phyloP scores from a whole-genome alignment of 2,888 invertebrate species.

The Peribatodes rhomboidaria region DNA sequence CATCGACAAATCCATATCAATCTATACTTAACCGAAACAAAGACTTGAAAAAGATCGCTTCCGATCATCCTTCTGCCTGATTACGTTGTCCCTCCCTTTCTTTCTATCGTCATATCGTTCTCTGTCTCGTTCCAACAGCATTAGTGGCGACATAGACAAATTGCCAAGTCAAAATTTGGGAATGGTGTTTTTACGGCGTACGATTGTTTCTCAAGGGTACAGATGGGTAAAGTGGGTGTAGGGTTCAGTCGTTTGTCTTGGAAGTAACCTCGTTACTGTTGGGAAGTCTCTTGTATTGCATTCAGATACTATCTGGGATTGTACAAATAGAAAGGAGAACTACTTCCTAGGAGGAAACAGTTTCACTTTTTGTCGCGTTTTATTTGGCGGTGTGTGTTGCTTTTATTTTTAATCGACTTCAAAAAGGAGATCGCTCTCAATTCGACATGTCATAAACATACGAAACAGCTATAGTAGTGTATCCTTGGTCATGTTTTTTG shows the following conservation, averaged over 20 bases:
- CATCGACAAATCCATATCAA: slow-evolving; percentile 4
- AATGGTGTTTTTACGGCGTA: slow-evolving; percentile 26
- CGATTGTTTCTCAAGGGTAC: slow-evolving; percentile 18
- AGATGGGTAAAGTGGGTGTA: slow-evolving; percentile 6
- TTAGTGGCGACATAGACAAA: slow-evolving; percentile 38
- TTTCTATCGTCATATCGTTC: neutral
- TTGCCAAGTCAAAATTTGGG: slow-evolving; percentile 33
- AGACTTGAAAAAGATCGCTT: slow-evolving; percentile 35
- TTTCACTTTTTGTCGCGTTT: no score
- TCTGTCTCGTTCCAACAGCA: slow-evolving; percentile 29
- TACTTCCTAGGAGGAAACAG: no score
- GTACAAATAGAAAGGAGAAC: no score
- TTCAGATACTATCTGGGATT: neutral
- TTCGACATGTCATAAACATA: no score
- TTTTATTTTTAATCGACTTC: no score
- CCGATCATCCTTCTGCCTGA: slow-evolving; percentile 32
- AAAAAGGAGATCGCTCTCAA: no score
- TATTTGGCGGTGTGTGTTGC: no score
- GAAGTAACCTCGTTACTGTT: slow-evolving; percentile 15
- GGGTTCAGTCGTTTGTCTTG: slow-evolving; percentile 21
- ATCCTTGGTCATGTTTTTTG: no score
- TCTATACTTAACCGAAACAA: slow-evolving; percentile 34
- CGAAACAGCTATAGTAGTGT: no score
- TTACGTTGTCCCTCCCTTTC: slow-evolving; percentile 24
- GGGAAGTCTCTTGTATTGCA: neutral